Evolutionary conservation across 2,888 invertebrate genomes (phyloP), one percentile per base, ranked within the genome.

Genomic region (Apamea anceps): DNA sequence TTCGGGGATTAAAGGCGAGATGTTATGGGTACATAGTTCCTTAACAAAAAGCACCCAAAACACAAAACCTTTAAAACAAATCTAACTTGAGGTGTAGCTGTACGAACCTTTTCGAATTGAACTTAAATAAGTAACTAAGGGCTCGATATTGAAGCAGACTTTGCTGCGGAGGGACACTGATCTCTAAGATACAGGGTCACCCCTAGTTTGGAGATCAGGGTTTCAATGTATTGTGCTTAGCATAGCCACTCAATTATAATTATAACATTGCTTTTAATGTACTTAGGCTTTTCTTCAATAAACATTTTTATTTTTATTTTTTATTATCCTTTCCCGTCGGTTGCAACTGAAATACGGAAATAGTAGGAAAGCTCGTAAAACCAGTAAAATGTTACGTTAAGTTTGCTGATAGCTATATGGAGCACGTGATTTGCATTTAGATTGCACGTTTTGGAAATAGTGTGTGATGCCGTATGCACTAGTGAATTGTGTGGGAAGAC

Each of bases 371-470:
- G 66, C 32, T 71, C 78, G 42, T 57, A 75, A 72, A 75, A 68
- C 71, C 75, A 25, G 54, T 72, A 75, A 85, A 85, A 70, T 78
- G 82, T 85, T 48, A 74, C 75, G 71, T 79, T 66, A 76, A 77
- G 68, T 85, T 84, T 25, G 21, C 70, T 78, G 77, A 79, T 75
- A 77, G 82, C 65, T 74, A 60, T 65, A 72, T 68, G 32, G 70
- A 72, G 79, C 57, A 57, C 71, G 37, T 76, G 62, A 85, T 85
- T 87, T 86, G 65, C 85, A 86, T 85, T 85, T 87, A 85, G 82
- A 86, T 85, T 78, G 66, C 65, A 74, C 68, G 62, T 79, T 82
- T 85, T 60, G 79, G 71, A 54, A 76, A 82, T 79, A 63, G 18
- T 75, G 45, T 67, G 66, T 65, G 63, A 60, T 74, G 51, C 67